These are phyloP conservation scores for Papilio helenus DNA, from an alignment of 1,140 invertebrate genomes.

Conservation along the genomic window DNA sequence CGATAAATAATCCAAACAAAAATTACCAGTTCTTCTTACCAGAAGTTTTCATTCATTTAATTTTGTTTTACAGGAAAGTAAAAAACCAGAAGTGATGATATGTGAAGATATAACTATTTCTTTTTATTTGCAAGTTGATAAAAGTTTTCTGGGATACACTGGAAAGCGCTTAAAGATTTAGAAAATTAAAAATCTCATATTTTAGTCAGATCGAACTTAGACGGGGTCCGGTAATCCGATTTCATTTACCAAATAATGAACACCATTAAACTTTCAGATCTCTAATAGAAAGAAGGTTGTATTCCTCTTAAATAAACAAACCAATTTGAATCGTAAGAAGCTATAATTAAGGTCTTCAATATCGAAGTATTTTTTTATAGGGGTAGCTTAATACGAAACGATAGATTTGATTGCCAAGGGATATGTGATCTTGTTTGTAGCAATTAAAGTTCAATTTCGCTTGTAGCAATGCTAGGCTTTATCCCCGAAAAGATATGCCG, in stretches of 20 bases:
- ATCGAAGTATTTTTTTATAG: slow-evolving; percentile 35
- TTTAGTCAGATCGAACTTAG: slow-evolving; percentile 58
- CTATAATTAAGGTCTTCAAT: slow-evolving; percentile 44
- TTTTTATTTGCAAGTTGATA: slow-evolving; percentile 4
- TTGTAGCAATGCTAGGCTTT: slow-evolving; percentile 59
- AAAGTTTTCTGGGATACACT: no score
- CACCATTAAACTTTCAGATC: slow-evolving; percentile 56
- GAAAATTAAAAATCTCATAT: slow-evolving; percentile 56
- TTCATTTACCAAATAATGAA: slow-evolving; percentile 68
- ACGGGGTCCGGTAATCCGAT: slow-evolving; percentile 63
- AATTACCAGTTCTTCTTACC: no score
- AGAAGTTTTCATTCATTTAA: not conserved
- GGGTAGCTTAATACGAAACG: slow-evolving; percentile 23
- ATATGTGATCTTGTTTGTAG: slow-evolving; percentile 47
- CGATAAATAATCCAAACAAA: no score
- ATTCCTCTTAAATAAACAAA: slow-evolving; percentile 35
- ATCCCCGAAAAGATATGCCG: slow-evolving; percentile 76
- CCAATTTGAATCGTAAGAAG: slow-evolving; percentile 37
- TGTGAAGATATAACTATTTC: not conserved
- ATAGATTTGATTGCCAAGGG: slow-evolving; percentile 38
- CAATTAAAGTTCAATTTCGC: slow-evolving; percentile 55
- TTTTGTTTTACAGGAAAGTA: not conserved
- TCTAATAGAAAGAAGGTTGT: slow-evolving; percentile 40
- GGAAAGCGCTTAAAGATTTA: slow-evolving; percentile 39
- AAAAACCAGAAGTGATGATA: not conserved